Evolutionary conservation across 2,113 vertebrate species (phyloP), one percentile per base, ranked within the genome.

Genomic region (Hyla sarda): DNA sequence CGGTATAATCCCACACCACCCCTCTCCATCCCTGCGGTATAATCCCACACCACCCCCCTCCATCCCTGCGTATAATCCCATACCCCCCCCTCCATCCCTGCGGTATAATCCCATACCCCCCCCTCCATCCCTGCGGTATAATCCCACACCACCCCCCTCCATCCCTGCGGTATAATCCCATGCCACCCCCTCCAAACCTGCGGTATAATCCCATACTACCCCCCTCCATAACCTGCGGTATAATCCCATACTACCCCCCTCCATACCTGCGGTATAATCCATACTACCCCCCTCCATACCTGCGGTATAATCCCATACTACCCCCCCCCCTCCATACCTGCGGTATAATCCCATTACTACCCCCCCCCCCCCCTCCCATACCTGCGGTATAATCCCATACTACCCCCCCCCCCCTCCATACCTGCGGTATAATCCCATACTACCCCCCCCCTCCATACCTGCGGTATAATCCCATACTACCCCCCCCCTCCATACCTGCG

Each of bases 291-390:
- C 75, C 21, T 1, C 1, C 21, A 30, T 88, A 97, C 96, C 96
- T 96, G 96, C 0, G 96, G 96, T 28, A 97, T 96, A 62, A 97
- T 97, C 72, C 37, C 10, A 74, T 34, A 32, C 65, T 34, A 17
- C 30, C 30, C 65, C n/a, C n/a, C n/a, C 41, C 8, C 67, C 67
- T 71, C 67, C 32, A 37, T 6, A 71, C 34, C 54, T 45, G 78
- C 16, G 8, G 14, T 0, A 52, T 73, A 45, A 73, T 45, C 71
- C 71, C 71, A n/a, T n/a, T n/a, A 41, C 34, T 45, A n/a, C 71
- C 19, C 71, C 21, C 17, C 1, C 21, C 14, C n/a, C 71, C 19
- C 71, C 37, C 17, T 21, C 17, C 1, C 2, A n/a, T n/a, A 37
- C 1, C 52, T 74, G 48, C 11, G 28, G 71, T 28, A 73, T 69